Evolutionary conservation across 2,888 invertebrate genomes (phyloP), one percentile per base, ranked within the genome.

Genomic region (Patella depressa): DNA sequence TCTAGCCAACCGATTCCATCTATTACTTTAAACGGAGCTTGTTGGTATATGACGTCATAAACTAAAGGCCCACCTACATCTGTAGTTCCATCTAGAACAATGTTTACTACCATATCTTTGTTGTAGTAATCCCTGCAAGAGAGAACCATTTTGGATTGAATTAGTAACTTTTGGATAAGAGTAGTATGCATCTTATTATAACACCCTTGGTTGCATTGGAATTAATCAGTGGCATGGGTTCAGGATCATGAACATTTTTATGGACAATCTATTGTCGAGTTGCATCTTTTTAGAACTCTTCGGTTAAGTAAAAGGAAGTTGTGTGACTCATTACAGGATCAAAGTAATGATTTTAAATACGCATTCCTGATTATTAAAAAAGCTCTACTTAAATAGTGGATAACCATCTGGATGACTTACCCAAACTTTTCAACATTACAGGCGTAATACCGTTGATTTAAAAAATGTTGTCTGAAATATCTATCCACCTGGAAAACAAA

Each of bases 391-490:
- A 45, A 45, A 45, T 45, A 34, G 4, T 34, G 0, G 5, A 34
- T 5, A 7, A 4, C 34, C 5, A 34, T 34, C 34, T 34, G 34
- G 5, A 5, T 5, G 17, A 72, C 76, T 71, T 76, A 76, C 76
- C 15, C 45, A 14, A 76, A 53, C 19, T 59, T 57, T 19, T 76
- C 71, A 55, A 76, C 57, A 15, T 57, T 29, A 24, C 76, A 76
- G n/a, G 34, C 72, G 53, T 71, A 76, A 57, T 76, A 76, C 17
- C 76, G 71, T 19, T 72, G 59, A 71, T 45, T 54, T 55, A 76
- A 15, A 72, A 55, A 76, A 59, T 72, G 71, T 34, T 34, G n/a
- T 57, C 71, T 70, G 55, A 71, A 76, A 14, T 53, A 75, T 19
- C 54, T 65, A 34, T 53, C 45, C 14, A 76, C 72, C 76, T 76